phyloP scores from a whole-genome alignment of 2,888 invertebrate species.

The Macroteleia sp. region DNA sequence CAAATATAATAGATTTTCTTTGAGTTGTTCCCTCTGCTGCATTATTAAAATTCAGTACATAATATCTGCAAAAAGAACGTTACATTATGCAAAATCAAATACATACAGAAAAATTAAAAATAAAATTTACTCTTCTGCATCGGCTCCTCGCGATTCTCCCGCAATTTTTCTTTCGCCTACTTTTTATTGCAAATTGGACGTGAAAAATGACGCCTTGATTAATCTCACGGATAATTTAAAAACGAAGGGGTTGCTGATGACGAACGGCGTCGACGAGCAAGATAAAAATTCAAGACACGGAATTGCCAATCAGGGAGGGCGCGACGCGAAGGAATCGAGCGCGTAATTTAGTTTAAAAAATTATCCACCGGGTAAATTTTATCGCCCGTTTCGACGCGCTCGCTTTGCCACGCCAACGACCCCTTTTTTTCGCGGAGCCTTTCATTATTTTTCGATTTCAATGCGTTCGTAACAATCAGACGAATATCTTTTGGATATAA shows the following conservation, averaged over 20 bases:
- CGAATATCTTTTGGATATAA: slow-evolving; percentile 39
- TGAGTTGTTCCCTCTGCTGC: too few species aligned
- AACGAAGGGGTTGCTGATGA: slow-evolving; percentile 76
- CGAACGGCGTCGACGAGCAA: slow-evolving; percentile 67
- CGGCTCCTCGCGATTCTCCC: slow-evolving; percentile 56
- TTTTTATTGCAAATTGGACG: slow-evolving; percentile 84
- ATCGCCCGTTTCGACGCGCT: slow-evolving; percentile 80
- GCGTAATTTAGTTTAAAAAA: slow-evolving; percentile 82
- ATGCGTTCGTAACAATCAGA: slow-evolving; percentile 40
- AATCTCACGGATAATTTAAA: slow-evolving; percentile 84
- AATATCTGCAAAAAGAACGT: too few species aligned
- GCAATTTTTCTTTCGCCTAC: slow-evolving; percentile 66
- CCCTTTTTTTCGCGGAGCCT: slow-evolving; percentile 25
- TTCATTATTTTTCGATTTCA: slow-evolving; percentile 59
- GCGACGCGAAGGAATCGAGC: slow-evolving; percentile 71
- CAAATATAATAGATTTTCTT: too few species aligned
- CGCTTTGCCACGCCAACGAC: slow-evolving; percentile 24
- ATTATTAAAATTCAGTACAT: too few species aligned
- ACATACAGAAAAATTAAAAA: too few species aligned
- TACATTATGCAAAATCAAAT: too few species aligned
- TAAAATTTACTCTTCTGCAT: slow-evolving; percentile 82
- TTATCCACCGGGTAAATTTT: slow-evolving; percentile 81
- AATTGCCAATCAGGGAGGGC: slow-evolving; percentile 82
- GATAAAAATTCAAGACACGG: slow-evolving; percentile 84
- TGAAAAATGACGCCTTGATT: slow-evolving; percentile 85